These are phyloP conservation scores for Scolanthus callimorphus DNA, from an alignment of 92 coral and sea anemone species.

Conservation along the genomic window DNA sequence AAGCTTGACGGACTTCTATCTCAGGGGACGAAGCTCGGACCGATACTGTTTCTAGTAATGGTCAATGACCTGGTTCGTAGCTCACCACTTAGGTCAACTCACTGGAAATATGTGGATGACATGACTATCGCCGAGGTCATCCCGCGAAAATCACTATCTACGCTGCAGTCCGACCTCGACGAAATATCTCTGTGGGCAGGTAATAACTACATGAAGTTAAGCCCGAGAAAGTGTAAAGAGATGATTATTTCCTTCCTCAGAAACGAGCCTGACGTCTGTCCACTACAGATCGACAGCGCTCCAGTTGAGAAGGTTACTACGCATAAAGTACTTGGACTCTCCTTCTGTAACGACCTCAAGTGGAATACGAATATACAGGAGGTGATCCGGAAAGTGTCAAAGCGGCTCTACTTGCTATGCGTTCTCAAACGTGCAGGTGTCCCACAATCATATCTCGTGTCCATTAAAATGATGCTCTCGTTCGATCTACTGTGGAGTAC, in stretches of 20 bases:
- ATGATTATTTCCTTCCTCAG: slow-evolving; percentile 15
- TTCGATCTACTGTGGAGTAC: slow-evolving; percentile 23
- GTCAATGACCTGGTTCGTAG: neutral
- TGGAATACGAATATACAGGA: slow-evolving; percentile 28
- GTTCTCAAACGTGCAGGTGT: slow-evolving; percentile 30
- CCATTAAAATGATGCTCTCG: slow-evolving; percentile 15
- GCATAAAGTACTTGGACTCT: slow-evolving; percentile 25
- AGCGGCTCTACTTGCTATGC: slow-evolving; percentile 19
- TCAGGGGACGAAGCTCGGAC: slow-evolving; percentile 9
- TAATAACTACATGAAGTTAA: slow-evolving; percentile 14
- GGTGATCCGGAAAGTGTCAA: slow-evolving; percentile 12
- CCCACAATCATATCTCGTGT: slow-evolving; percentile 11
- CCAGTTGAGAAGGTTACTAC: slow-evolving; percentile 9
- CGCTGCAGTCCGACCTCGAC: slow-evolving; percentile 6
- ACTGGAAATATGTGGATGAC: slow-evolving; percentile 23
- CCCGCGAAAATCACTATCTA: neutral
- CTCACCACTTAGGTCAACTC: neutral
- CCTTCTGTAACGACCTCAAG: slow-evolving; percentile 10
- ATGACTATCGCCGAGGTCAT: slow-evolving; percentile 5
- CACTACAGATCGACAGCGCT: slow-evolving; percentile 10
- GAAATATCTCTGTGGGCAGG: slow-evolving; percentile 12
- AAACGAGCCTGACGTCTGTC: slow-evolving; percentile 3
- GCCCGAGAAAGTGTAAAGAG: slow-evolving; percentile 26
- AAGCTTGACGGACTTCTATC: no score
- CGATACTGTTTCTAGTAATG: neutral